phyloP scores from a whole-genome alignment of 1,140 invertebrate genomes.

The Drosophila saltans region DNA sequence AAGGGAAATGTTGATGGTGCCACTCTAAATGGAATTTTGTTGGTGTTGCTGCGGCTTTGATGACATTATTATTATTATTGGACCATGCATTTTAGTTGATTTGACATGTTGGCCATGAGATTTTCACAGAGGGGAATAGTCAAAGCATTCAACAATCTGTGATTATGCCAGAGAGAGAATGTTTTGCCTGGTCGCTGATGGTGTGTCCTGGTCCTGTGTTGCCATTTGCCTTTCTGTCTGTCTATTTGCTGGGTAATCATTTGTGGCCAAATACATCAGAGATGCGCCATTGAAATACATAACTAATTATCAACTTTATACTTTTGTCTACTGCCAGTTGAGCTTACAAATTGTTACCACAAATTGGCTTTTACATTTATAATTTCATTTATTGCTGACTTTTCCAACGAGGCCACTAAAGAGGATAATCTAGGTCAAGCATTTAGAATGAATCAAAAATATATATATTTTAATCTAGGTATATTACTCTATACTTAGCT shows the following conservation, averaged over 20 bases:
- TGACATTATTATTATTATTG: slow-evolving; percentile 58
- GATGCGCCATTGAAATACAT: background rate
- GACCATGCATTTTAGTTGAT: slow-evolving; percentile 56
- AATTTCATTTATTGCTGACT: too few relatives aligned
- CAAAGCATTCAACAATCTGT: slow-evolving; percentile 1
- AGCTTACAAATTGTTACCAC: too few relatives aligned
- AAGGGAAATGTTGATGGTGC: slow-evolving; percentile 18
- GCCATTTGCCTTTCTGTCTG: background rate
- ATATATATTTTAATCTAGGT: too few relatives aligned
- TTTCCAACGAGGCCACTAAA: too few relatives aligned
- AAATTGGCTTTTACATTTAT: too few relatives aligned
- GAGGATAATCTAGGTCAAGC: too few relatives aligned
- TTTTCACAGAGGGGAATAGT: background rate
- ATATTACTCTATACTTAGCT: too few relatives aligned
- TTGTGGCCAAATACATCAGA: slow-evolving; percentile 3
- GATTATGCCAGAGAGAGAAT: too few relatives aligned
- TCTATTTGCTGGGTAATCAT: background rate
- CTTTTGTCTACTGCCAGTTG: too few relatives aligned
- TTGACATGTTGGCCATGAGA: slow-evolving; percentile 38
- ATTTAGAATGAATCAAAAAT: too few relatives aligned
- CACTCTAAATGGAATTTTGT: slow-evolving; percentile 3
- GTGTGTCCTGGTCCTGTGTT: too few relatives aligned
- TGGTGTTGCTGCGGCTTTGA: slow-evolving; percentile 39
- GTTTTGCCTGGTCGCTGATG: background rate
- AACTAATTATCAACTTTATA: background rate